Percentiles rank a stretch among this genome's conserved stretches.
phyloP scores from a whole-genome alignment of 2,888 invertebrate species.

The Ischnura elegans region DNA sequence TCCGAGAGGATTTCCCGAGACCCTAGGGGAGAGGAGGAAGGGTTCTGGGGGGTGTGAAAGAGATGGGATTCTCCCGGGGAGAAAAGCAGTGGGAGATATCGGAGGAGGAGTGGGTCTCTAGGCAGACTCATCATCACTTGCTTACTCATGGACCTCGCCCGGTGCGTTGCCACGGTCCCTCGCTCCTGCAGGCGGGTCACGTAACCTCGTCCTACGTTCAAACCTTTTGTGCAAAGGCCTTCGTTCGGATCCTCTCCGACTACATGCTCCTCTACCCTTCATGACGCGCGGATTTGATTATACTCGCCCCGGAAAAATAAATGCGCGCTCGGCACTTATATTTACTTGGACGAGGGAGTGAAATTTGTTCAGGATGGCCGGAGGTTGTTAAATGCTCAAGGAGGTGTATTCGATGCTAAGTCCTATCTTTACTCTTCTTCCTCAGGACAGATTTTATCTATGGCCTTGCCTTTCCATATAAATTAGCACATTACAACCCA shows the following conservation, averaged over 20 bases:
- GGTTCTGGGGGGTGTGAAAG: neutral
- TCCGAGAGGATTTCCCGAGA: neutral
- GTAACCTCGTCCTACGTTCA: constrained; percentile 9
- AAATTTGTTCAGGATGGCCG: neutral
- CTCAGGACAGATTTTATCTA: too few relatives aligned
- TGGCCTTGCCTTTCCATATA: too few relatives aligned
- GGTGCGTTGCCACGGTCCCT: neutral
- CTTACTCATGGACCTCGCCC: constrained; percentile 15
- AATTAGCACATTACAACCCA: too few relatives aligned
- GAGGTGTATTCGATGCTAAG: too few relatives aligned
- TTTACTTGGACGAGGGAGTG: neutral
- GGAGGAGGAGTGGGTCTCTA: too few relatives aligned
- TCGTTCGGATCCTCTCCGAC: neutral
- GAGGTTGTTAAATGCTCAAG: neutral
- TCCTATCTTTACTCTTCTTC: too few relatives aligned
- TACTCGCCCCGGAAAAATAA: neutral
- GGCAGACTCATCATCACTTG: constrained; percentile 34
- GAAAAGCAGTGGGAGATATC: neutral
- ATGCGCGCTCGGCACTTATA: neutral
- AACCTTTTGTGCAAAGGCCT: constrained; percentile 5
- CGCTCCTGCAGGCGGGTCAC: neutral
- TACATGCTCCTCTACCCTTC: too few relatives aligned
- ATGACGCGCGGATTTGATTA: constrained; percentile 35
- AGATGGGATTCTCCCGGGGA: neutral
- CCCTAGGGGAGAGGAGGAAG: neutral